Evolutionary conservation across 2,113 vertebrate species (phyloP).

Genomic region (Lagopus leucura): DNA sequence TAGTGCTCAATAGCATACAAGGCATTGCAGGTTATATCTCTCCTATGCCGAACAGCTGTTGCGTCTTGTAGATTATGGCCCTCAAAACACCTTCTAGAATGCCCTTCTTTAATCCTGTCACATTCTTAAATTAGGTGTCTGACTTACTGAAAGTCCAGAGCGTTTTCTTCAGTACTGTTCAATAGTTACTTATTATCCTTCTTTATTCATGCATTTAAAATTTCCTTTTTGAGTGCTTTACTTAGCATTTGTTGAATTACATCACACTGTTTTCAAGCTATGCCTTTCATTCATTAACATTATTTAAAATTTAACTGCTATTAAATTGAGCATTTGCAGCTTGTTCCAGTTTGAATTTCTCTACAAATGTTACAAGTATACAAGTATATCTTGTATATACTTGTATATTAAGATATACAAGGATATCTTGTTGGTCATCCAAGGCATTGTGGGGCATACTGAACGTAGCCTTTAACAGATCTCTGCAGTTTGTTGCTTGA

Average conservation of each 20-base stretch:
- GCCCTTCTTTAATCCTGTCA: background rate
- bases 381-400: too few relatives aligned
- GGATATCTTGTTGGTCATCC: background rate
- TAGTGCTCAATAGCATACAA: background rate
- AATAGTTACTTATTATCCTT: background rate
- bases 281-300: background rate
- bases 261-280: background rate
- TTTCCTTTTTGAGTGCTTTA: background rate
- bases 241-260: background rate
- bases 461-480: background rate
- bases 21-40: background rate
- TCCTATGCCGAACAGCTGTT: background rate
- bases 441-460: background rate
- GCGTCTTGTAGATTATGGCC: background rate
- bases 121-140: background rate
- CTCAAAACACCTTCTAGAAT: background rate
- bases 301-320: background rate
- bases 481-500: accelerated
- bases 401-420: too few relatives aligned
- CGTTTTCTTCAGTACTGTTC: background rate
- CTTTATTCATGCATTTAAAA: background rate
- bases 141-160: background rate
- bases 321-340: background rate
- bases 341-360: background rate
- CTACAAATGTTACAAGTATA: background rate